A percentile compares a stretch with the other conserved stretches of the same genome.
Conservation (phyloP, 2,888 invertebrate genomes). For the Lucinisca nassula region DNA sequence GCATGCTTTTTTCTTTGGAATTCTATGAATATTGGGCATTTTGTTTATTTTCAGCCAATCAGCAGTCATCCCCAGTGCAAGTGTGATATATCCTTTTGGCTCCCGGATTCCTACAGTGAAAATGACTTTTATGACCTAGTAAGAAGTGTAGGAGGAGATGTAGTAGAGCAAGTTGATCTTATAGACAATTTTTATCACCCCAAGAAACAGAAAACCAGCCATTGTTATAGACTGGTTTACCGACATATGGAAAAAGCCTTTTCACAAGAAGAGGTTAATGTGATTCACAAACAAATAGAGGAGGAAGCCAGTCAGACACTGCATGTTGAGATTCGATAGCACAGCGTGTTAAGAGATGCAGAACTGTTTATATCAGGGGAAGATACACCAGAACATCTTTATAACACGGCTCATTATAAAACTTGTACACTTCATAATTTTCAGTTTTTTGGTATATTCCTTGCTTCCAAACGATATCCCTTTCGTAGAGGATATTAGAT, state of each 20-base stretch:
- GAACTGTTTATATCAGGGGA: too few relatives aligned
- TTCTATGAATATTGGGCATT: neutral
- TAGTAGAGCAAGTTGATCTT: slow-evolving; percentile 96
- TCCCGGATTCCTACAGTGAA: slow-evolving; percentile 90
- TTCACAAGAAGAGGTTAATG: slow-evolving; percentile 95
- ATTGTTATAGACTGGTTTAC: slow-evolving; percentile 97
- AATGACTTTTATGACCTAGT: slow-evolving; percentile 94
- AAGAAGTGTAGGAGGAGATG: slow-evolving; percentile 95
- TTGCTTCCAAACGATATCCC: too few relatives aligned
- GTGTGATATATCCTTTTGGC: slow-evolving; percentile 99
- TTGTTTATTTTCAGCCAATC: slow-evolving; percentile 90
- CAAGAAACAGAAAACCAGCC: slow-evolving; percentile 94
- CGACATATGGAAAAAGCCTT: slow-evolving; percentile 97
- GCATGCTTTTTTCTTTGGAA: neutral
- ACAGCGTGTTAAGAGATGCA: too few relatives aligned
- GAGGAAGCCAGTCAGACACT: slow-evolving; percentile 89
- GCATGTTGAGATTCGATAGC: slow-evolving; percentile 88
- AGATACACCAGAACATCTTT: too few relatives aligned
- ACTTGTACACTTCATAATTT: too few relatives aligned
- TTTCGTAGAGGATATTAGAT: too few relatives aligned
- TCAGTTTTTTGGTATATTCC: too few relatives aligned
- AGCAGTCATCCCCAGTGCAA: slow-evolving; percentile 95
- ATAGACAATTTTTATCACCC: slow-evolving; percentile 96
- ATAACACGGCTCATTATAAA: too few relatives aligned
- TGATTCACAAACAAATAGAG: slow-evolving; percentile 93